phyloP scores from a whole-genome alignment of 2,888 invertebrate species.

The Anthophora plumipes region DNA sequence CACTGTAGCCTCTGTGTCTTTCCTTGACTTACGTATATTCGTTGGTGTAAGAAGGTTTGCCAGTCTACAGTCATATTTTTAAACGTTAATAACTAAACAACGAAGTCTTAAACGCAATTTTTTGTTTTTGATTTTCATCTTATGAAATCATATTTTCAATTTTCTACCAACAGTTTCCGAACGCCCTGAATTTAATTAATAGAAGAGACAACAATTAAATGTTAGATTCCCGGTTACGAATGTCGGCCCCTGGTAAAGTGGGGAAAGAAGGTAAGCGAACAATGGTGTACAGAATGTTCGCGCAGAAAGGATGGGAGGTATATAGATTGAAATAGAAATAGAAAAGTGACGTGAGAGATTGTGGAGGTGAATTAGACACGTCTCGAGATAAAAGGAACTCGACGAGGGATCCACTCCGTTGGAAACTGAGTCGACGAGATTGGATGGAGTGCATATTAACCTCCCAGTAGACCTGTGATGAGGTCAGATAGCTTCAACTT shows the following conservation, averaged over 20 bases:
- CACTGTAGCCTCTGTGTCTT: too few species aligned
- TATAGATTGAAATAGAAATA: slow-evolving; percentile 36
- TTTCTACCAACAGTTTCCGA: too few species aligned
- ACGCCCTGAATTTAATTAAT: not conserved
- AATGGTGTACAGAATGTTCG: slow-evolving; percentile 16
- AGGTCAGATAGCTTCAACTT: slow-evolving; percentile 53
- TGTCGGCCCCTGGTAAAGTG: too few species aligned
- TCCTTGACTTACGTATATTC: too few species aligned
- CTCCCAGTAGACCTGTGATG: slow-evolving; percentile 51
- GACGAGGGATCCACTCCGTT: slow-evolving; percentile 48
- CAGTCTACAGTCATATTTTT: too few species aligned
- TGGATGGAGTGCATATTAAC: slow-evolving; percentile 68
- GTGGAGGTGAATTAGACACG: slow-evolving; percentile 42
- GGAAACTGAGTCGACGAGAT: slow-evolving; percentile 61
- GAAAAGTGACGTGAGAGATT: slow-evolving; percentile 25
- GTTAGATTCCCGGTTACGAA: too few species aligned
- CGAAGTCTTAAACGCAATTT: too few species aligned
- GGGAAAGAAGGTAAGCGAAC: not conserved
- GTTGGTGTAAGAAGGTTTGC: too few species aligned
- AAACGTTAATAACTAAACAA: too few species aligned
- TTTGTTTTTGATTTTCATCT: too few species aligned
- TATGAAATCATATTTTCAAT: too few species aligned
- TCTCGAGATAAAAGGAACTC: slow-evolving; percentile 54
- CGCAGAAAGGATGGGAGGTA: slow-evolving; percentile 5
- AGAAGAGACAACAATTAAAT: not conserved